Percentiles rank a stretch among this genome's conserved stretches.
Evolutionary conservation across 2,797 vertebrate genomes (phyloP).

Genomic region (Cuculus canorus): DNA sequence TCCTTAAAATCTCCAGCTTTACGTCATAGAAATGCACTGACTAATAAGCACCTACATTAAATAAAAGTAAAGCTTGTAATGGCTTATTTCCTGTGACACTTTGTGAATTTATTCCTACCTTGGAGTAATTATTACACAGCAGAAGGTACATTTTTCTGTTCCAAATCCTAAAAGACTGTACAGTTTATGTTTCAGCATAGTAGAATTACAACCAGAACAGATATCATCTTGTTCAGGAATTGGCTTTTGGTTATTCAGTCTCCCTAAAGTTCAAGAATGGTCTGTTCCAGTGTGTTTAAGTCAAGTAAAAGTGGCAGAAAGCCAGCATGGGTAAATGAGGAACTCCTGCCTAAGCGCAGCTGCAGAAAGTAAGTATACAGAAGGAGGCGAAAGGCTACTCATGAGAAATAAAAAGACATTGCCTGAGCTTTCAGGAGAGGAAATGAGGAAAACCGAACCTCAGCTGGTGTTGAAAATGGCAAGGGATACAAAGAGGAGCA

Average conservation of each 20-base stretch:
- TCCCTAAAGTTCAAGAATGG: not conserved
- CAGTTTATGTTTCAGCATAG: not conserved
- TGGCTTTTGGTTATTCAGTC: not conserved
- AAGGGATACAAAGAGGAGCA: not conserved
- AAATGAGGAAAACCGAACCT: not conserved
- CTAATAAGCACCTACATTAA: not conserved
- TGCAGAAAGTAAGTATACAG: not conserved
- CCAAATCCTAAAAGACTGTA: not conserved
- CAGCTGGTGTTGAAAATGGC: not conserved
- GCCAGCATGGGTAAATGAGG: not conserved
- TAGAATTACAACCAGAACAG: not conserved
- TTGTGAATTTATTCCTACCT: not conserved
- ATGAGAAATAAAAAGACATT: not conserved
- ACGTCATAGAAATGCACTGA: not conserved
- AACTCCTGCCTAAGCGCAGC: not conserved
- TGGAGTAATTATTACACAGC: not conserved
- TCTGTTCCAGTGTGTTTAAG: not conserved
- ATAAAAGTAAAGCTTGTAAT: not conserved
- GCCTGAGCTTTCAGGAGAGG: not conserved
- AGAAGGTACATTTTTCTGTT: not conserved
- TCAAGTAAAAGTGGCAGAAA: not conserved
- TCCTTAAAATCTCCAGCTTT: not conserved
- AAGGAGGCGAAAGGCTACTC: not conserved
- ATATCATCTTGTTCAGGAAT: constrained; percentile 7
- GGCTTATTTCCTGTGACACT: not conserved